Evolutionary conservation across 2,888 invertebrate species (phyloP).

Genomic region (Hydrotaea diabolus): DNA sequence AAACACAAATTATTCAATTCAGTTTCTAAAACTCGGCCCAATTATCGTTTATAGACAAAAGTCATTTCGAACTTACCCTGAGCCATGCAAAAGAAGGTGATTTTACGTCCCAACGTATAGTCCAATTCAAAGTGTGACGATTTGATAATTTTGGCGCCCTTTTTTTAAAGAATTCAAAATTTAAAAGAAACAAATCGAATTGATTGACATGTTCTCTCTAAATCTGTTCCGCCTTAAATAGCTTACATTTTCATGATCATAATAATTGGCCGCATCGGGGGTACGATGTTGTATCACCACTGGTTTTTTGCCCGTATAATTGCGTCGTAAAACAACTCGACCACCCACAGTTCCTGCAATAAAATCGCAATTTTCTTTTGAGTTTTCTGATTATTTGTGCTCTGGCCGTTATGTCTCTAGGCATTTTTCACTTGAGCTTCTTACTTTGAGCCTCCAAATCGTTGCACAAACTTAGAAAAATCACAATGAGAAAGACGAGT

Average conservation of each 20-base stretch:
- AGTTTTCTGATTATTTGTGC: background rate
- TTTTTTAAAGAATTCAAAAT: slow-evolving; percentile 51
- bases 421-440: background rate
- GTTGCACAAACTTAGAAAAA: slow-evolving; percentile 50
- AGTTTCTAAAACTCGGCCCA: too few relatives aligned
- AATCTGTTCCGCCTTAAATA: background rate
- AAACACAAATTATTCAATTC: background rate
- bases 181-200: background rate
- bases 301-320: slow-evolving; percentile 80
- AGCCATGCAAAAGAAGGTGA: slow-evolving; percentile 95
- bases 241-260: slow-evolving; percentile 91
- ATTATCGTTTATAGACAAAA: background rate
- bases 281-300: slow-evolving; percentile 86
- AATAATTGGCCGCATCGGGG: slow-evolving; percentile 93
- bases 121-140: slow-evolving; percentile 96
- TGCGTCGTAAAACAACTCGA: slow-evolving; percentile 78
- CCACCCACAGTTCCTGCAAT: slow-evolving; percentile 77
- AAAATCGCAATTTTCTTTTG: too few relatives aligned
- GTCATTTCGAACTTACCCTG: slow-evolving; percentile 83
- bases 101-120: slow-evolving; percentile 95
- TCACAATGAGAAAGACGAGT: slow-evolving; percentile 55
- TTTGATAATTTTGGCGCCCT: slow-evolving; percentile 94
- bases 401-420: background rate
- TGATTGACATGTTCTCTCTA: background rate
- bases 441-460: slow-evolving; percentile 68